Conservation (phyloP, 2,113 vertebrate genomes). For the Carettochelys insculpta region DNA sequence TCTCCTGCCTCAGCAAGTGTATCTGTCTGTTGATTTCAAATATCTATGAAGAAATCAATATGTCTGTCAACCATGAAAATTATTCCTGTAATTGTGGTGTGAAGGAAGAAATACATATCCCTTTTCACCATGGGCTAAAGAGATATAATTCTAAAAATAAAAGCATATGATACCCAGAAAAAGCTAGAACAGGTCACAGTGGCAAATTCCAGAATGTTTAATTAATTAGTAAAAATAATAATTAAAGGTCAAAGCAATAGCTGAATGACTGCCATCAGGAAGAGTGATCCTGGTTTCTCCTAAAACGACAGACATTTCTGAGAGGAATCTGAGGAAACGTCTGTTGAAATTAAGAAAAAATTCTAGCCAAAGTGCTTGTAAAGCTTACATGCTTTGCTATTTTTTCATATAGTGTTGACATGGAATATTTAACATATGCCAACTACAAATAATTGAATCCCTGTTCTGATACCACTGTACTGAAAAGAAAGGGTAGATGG, state of each 20-base stretch:
- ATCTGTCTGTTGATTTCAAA: background rate
- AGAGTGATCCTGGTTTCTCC: slow-evolving; percentile 21
- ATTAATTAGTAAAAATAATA: slow-evolving; percentile 48
- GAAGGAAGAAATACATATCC: slow-evolving; percentile 12
- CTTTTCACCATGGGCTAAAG: slow-evolving; percentile 44
- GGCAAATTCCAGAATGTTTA: slow-evolving; percentile 22
- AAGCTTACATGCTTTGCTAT: background rate
- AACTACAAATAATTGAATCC: slow-evolving; percentile 2
- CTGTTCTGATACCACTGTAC: background rate
- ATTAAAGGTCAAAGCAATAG: slow-evolving; percentile 49
- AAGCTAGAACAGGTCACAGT: slow-evolving; percentile 55
- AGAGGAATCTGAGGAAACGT: slow-evolving; percentile 8
- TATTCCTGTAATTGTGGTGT: slow-evolving; percentile 15
- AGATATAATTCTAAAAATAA: slow-evolving; percentile 54
- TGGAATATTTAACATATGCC: slow-evolving; percentile 4
- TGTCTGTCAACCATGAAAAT: slow-evolving; percentile 28
- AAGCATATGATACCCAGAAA: slow-evolving; percentile 51
- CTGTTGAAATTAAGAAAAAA: slow-evolving; percentile 11
- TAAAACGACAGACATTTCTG: slow-evolving; percentile 9
- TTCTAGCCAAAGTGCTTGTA: slow-evolving; percentile 30
- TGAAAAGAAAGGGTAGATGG: background rate
- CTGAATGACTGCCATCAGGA: slow-evolving; percentile 37
- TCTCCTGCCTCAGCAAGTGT: background rate
- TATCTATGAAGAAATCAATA: slow-evolving; percentile 30
- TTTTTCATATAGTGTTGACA: slow-evolving; percentile 18